phyloP scores from a whole-genome alignment of 2,888 invertebrate genomes.

The Myathropa florea region DNA sequence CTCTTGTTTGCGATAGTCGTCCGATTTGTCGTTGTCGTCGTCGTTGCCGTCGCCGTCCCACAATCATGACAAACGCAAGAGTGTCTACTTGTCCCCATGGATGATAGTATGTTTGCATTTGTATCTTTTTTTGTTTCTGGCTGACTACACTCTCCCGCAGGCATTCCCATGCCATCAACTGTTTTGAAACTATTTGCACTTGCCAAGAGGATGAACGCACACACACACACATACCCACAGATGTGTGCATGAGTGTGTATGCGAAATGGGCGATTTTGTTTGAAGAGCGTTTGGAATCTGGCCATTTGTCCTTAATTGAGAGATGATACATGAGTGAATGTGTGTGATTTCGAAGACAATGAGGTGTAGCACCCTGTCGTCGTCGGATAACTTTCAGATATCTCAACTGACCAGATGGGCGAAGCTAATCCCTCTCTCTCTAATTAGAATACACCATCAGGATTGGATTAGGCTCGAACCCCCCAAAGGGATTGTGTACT shows the following conservation, averaged over 20 bases:
- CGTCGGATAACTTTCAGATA: conserved; percentile 21
- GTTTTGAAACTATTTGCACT: conserved; percentile 28
- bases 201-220: background rate
- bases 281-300: conserved; percentile 17
- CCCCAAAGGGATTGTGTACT: background rate
- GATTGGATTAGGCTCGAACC: background rate
- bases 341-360: conserved; percentile 24
- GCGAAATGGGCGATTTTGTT: background rate
- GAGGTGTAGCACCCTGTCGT: conserved; percentile 9
- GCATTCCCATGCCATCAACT: background rate
- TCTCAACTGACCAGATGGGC: conserved; percentile 2
- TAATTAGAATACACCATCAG: background rate
- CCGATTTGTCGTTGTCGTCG: conserved; percentile 21
- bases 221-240: background rate
- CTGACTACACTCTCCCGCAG: background rate
- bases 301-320: conserved; percentile 50
- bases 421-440: background rate
- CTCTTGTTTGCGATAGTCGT: conserved; percentile 60
- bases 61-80: conserved; percentile 34
- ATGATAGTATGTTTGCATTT: conserved; percentile 19
- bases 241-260: too few relatives aligned
- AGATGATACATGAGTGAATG: conserved; percentile 3
- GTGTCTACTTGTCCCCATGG: background rate
- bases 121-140: background rate
- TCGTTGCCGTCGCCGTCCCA: conserved; percentile 10